phyloP scores from a whole-genome alignment of 2,797 vertebrate genomes.

The Notoglanidium macrostoma region DNA sequence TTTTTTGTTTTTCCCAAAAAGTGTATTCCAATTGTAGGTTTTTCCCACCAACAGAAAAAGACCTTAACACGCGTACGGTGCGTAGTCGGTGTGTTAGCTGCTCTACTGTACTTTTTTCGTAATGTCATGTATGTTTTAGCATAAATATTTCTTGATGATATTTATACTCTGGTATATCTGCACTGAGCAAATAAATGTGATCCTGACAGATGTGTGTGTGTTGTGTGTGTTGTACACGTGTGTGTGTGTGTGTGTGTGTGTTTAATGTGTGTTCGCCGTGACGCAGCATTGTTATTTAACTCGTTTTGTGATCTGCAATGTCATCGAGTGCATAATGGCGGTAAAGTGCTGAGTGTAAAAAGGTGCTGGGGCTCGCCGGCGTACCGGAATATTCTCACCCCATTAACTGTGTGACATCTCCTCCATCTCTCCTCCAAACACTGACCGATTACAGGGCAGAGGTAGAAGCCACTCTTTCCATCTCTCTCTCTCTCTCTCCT shows the following conservation, averaged over 20 bases:
- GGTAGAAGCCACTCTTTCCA: not conserved
- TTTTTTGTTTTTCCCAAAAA: not conserved
- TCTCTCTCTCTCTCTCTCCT: not conserved
- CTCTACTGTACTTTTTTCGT: conserved; percentile 52
- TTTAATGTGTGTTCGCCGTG: not conserved
- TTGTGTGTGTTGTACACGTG: conserved; percentile 38
- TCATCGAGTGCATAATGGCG: conserved; percentile 20
- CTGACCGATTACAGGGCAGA: conserved; percentile 2
- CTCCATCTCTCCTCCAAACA: conserved; percentile 29
- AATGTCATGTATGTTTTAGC: conserved; percentile 55
- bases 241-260: conserved; percentile 36
- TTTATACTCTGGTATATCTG: conserved; percentile 69
- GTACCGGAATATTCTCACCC: conserved; percentile 30
- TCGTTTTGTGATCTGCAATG: conserved; percentile 34
- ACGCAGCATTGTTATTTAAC: conserved; percentile 20
- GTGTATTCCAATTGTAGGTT: not conserved
- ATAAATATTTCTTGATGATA: conserved; percentile 56
- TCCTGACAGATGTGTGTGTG: conserved; percentile 45
- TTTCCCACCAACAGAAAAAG: no score
- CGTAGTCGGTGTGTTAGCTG: conserved; percentile 39
- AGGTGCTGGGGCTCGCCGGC: not conserved
- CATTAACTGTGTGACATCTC: conserved; percentile 41
- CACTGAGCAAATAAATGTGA: conserved; percentile 74
- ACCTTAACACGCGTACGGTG: not conserved
- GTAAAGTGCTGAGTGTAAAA: conserved; percentile 29